phyloP scores from a whole-genome alignment of 1,140 invertebrate species.

The Tribolium castaneum region DNA sequence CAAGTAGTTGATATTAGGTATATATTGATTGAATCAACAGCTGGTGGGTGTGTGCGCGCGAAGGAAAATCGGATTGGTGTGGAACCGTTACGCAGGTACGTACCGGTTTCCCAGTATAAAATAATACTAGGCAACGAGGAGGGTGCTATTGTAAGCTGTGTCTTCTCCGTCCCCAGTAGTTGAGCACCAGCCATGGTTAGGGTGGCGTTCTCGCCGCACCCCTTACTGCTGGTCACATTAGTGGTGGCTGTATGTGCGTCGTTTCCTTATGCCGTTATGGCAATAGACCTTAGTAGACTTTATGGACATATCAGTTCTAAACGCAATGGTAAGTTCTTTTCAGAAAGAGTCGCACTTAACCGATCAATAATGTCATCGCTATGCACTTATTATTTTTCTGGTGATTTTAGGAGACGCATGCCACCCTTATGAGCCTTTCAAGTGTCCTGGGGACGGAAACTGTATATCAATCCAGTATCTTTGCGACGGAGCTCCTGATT shows the following conservation, averaged over 20 bases:
- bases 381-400: conserved; percentile 7
- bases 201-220: conserved; percentile 62
- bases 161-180: conserved; percentile 50
- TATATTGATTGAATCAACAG: conserved; percentile 56
- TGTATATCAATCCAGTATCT: conserved; percentile 96
- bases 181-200: conserved; percentile 60
- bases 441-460: conserved; percentile 90
- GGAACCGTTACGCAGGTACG: conserved; percentile 48
- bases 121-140: conserved; percentile 39
- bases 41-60: conserved; percentile 53
- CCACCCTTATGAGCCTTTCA: conserved; percentile 93
- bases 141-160: conserved; percentile 45
- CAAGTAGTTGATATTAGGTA: conserved; percentile 4
- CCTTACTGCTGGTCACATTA: conserved; percentile 63
- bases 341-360: conserved; percentile 47
- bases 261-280: conserved; percentile 68
- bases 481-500: conserved; percentile 94
- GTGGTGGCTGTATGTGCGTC: conserved; percentile 67
- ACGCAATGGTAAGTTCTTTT: conserved; percentile 70
- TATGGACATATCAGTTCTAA: conserved; percentile 75
- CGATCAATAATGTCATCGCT: conserved; percentile 53
- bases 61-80: conserved; percentile 31
- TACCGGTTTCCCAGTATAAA: conserved; percentile 46
- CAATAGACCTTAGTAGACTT: conserved; percentile 75
- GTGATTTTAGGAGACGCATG: conserved; percentile 73